Percentiles rank a stretch among this genome's conserved stretches.
Conservation (phyloP, 2,113 vertebrate genomes). For the Actinemys pallida region DNA sequence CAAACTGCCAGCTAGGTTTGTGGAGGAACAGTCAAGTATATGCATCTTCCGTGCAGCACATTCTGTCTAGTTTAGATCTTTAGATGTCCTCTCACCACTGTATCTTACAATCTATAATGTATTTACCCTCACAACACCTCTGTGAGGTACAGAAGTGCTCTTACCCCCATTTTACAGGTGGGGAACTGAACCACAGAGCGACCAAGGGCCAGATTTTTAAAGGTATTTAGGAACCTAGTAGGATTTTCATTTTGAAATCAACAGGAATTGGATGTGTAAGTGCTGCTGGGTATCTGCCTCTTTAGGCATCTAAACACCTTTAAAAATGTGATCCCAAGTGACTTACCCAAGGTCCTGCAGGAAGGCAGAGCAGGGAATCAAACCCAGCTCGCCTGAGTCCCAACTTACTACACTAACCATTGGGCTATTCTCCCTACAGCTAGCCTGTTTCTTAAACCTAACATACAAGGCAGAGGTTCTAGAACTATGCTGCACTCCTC, state of each 20-base stretch:
- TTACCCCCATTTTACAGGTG: not conserved
- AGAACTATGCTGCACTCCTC: not conserved
- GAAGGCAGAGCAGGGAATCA: not conserved
- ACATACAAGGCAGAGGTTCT: not conserved
- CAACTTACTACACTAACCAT: fast-evolving
- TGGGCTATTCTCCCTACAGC: not conserved
- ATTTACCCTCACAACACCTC: not conserved
- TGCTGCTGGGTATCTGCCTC: not conserved
- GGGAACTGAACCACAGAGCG: not conserved
- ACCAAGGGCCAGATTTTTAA: slow-evolving; percentile 21
- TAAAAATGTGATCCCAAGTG: not conserved
- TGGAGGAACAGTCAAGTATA: not conserved
- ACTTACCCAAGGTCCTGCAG: fast-evolving
- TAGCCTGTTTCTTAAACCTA: not conserved
- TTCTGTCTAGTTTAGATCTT: not conserved
- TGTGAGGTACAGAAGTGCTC: not conserved
- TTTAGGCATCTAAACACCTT: not conserved
- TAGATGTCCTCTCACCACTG: not conserved
- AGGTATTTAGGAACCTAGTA: not conserved
- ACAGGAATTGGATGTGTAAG: not conserved
- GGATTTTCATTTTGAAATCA: not conserved
- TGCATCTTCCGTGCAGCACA: not conserved
- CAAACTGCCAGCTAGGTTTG: not conserved
- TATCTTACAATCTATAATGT: not conserved
- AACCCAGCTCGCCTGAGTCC: not conserved